These are phyloP conservation scores for Congeria kusceri DNA, from an alignment of 2,888 invertebrate species.

Conservation along the genomic window DNA sequence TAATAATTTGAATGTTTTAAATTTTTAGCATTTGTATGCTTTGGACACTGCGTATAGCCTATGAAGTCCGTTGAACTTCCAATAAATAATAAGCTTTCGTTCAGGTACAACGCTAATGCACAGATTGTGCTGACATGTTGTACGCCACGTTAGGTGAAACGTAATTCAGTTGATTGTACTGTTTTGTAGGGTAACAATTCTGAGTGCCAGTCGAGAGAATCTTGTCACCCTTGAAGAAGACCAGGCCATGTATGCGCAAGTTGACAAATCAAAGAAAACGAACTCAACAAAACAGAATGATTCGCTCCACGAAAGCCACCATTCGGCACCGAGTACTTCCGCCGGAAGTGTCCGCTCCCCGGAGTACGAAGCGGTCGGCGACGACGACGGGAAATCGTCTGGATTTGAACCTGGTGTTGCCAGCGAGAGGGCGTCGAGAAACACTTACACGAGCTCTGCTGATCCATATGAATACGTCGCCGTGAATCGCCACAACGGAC, in stretches of 20 bases:
- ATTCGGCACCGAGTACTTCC: constrained; percentile 13
- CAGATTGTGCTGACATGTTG: too few relatives aligned
- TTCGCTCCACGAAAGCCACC: neutral
- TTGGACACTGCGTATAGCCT: too few relatives aligned
- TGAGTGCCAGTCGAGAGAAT: constrained; percentile 1
- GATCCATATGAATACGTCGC: neutral
- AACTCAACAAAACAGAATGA: too few relatives aligned
- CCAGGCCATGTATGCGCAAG: constrained; percentile 29
- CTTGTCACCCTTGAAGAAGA: neutral
- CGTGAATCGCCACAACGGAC: too few relatives aligned
- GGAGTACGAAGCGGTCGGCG: neutral
- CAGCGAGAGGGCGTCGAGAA: neutral
- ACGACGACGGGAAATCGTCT: neutral
- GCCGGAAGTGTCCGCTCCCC: neutral
- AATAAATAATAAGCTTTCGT: too few relatives aligned
- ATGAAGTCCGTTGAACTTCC: too few relatives aligned
- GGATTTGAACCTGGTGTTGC: neutral
- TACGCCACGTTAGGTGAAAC: too few relatives aligned
- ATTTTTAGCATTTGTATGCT: too few relatives aligned
- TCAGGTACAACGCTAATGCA: too few relatives aligned
- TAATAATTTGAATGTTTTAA: too few relatives aligned
- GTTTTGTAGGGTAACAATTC: neutral
- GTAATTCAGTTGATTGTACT: too few relatives aligned
- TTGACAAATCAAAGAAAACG: constrained; percentile 11
- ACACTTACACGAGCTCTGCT: neutral